phyloP scores from a whole-genome alignment of 2,113 vertebrate genomes.

The Danionella cerebrum region DNA sequence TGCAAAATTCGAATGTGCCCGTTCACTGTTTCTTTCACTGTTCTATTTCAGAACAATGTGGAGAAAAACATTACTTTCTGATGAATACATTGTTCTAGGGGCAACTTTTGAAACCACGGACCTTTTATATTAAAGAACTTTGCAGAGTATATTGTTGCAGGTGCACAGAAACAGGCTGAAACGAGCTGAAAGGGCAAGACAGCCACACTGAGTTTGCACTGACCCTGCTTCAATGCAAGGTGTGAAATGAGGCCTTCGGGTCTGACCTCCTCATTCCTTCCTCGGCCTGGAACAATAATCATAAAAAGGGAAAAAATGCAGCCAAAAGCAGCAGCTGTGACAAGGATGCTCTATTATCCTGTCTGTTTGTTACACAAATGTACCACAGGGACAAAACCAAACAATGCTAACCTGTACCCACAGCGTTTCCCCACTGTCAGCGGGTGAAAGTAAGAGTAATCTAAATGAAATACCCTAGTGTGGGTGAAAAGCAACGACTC shows the following conservation, averaged over 20 bases:
- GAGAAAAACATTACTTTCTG: too few relatives aligned
- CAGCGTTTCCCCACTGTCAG: conserved; percentile 23
- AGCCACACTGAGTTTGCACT: conserved; percentile 8
- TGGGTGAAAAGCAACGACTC: conserved; percentile 12
- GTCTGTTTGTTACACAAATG: conserved; percentile 37
- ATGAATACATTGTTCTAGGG: too few relatives aligned
- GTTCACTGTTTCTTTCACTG: too few relatives aligned
- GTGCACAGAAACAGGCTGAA: conserved; percentile 26
- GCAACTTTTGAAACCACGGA: too few relatives aligned
- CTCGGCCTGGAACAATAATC: conserved; percentile 7
- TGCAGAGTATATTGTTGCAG: conserved; percentile 36
- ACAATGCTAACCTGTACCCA: conserved; percentile 38
- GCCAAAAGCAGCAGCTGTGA: conserved; percentile 31
- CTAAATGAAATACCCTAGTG: conserved; percentile 28
- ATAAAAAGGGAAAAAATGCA: conserved; percentile 27
- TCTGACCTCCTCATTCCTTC: conserved; percentile 26
- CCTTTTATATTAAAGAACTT: too few relatives aligned
- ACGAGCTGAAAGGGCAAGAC: conserved; percentile 1
- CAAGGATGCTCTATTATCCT: conserved; percentile 39
- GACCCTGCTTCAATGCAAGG: background rate
- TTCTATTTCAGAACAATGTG: too few relatives aligned
- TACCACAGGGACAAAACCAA: conserved; percentile 36
- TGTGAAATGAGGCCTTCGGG: conserved; percentile 29
- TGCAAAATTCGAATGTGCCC: too few relatives aligned
- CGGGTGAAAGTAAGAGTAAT: conserved; percentile 30